Base-by-base conservation (phyloP, 2,113 vertebrate genomes). In the Ciconia boyciana region DNA sequence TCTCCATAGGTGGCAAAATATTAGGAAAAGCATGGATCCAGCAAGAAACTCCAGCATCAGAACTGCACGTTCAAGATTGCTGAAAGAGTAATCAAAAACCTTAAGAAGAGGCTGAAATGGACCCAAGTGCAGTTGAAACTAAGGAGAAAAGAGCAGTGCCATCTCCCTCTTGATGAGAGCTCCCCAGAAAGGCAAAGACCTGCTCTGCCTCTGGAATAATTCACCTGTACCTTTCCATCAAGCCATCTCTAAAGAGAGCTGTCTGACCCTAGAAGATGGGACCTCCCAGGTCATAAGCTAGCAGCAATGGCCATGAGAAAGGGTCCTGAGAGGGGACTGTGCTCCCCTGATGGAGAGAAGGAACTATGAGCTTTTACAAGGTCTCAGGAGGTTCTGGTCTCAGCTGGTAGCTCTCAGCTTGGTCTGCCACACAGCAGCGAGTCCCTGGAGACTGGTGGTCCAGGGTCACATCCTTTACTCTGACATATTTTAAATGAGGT, bases 381-480 rank as follows among this genome's bases (percentile, higher is more conserved):
- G 16, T 20, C 39, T 60, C 34, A 31, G 80, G 44, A 66, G 13
- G 60, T 21, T 48, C 49, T 75, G 43, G 32, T 57, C 32, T 77
- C 76, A 46, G 26, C 16, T 44, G 46, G 75, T 36, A 44, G 44
- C n/a, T 66, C 18, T 49, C 68, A 74, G 51, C 39, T 20, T 52
- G 44, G 4, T 66, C 31, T 75, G 83, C 31, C 25, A 26, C 36
- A 46, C 1, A 2, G 58, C 62, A 64, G n/a, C 0, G 0, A 8
- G 21, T 6, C 16, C 84, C n/a, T 32, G 64, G 55, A 44, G 54
- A 24, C 25, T 36, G 39, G 69, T 41, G 57, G 17, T 14, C 36
- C 82, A 61, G 31, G 31, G 68, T 22, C 20, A 20, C 34, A 44
- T 6, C 44, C 71, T 74, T 89, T 49, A 11, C 29, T 51, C 71